phyloP scores from a whole-genome alignment of 2,113 vertebrate species.

The Peromyscus polionotus region DNA sequence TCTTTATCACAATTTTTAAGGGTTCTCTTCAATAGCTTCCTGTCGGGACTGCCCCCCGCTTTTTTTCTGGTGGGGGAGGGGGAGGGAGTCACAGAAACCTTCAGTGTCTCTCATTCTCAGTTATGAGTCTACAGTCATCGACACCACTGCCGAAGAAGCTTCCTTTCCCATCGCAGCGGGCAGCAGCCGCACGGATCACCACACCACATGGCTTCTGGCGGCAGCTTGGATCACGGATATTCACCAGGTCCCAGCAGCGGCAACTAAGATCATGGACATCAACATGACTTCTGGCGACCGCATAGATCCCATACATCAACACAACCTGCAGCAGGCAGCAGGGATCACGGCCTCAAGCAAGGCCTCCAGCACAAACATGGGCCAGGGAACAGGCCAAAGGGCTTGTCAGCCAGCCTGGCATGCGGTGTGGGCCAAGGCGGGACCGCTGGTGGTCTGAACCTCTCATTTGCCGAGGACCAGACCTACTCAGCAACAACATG shows the following conservation, averaged over 20 bases:
- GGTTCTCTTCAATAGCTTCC: background rate
- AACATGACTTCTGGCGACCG: background rate
- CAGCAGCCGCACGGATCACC: background rate
- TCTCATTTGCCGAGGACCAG: background rate
- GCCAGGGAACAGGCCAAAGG: background rate
- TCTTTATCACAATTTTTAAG: background rate
- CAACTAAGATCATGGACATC: background rate
- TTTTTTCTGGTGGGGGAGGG: background rate
- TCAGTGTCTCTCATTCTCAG: background rate
- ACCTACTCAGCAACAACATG: background rate
- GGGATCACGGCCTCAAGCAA: background rate
- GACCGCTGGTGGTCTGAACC: background rate
- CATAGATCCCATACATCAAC: too few relatives aligned
- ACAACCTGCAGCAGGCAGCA: too few relatives aligned
- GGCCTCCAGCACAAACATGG: background rate
- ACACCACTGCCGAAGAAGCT: background rate
- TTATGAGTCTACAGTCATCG: background rate
- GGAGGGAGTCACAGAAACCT: background rate
- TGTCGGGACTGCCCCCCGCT: background rate
- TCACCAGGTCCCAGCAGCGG: background rate
- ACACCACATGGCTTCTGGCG: background rate
- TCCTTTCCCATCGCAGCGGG: background rate
- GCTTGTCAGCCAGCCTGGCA: background rate
- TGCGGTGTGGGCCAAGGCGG: background rate
- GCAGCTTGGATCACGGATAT: background rate